These are phyloP conservation scores for Papilio aristodemus DNA, from an alignment of 1,140 invertebrate genomes.

Conservation along the genomic window DNA sequence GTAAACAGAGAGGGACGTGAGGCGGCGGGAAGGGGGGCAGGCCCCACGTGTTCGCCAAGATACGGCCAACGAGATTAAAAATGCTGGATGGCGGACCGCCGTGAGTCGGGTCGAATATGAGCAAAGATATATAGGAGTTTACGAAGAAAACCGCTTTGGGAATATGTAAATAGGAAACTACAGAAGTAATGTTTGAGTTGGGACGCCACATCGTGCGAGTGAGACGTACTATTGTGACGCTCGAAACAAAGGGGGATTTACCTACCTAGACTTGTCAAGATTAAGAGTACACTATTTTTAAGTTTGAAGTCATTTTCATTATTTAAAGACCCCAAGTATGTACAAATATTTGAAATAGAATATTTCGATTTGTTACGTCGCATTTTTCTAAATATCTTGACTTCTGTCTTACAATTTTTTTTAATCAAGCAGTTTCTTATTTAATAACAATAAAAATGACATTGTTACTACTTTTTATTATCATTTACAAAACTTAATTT, in stretches of 20 bases:
- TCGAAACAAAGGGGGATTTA: conserved; percentile 36
- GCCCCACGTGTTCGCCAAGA: conserved; percentile 64
- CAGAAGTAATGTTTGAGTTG: conserved; percentile 73
- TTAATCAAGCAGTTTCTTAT: no score
- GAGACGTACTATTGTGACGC: conserved; percentile 63
- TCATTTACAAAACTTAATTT: no score
- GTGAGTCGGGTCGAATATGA: conserved; percentile 69
- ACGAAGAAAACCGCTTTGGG: conserved; percentile 72
- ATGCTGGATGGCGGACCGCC: conserved; percentile 67
- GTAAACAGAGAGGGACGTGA: conserved; percentile 68
- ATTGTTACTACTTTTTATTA: no score
- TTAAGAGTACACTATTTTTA: no score
- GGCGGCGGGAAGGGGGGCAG: conserved; percentile 30
- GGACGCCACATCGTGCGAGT: conserved; percentile 51
- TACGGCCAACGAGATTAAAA: conserved; percentile 76
- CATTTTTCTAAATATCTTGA: no score
- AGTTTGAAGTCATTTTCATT: no score
- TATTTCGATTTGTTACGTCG: no score
- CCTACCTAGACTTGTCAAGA: neutral
- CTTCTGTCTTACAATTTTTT: no score
- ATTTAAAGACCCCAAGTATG: no score
- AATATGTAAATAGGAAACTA: conserved; percentile 74
- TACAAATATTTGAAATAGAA: no score
- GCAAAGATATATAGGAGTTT: conserved; percentile 72
- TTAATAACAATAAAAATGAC: no score